A percentile compares a stretch with the other conserved stretches of the same genome.
Conservation (phyloP, 1,140 invertebrate genomes). For the Brachionus asplanchnoidis region DNA sequence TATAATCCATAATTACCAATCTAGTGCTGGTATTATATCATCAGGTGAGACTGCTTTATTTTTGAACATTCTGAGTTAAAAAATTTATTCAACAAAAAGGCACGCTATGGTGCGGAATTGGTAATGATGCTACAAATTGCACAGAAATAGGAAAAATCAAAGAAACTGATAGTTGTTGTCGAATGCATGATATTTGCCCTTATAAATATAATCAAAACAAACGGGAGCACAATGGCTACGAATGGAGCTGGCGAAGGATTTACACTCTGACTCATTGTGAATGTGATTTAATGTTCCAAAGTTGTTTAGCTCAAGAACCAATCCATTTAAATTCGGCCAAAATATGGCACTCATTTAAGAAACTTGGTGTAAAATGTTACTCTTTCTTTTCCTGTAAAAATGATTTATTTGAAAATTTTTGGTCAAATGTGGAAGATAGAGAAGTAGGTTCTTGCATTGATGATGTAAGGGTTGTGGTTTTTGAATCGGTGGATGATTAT, state of each 20-base stretch:
- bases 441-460: background rate
- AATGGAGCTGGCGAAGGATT: conserved; percentile 5
- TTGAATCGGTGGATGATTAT: background rate
- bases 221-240: conserved; percentile 52
- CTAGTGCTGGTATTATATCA: background rate
- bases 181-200: conserved; percentile 71
- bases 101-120: conserved; percentile 71
- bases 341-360: conserved; percentile 14
- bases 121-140: conserved; percentile 62
- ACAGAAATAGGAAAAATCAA: conserved; percentile 65
- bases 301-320: background rate
- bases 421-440: background rate
- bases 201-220: conserved; percentile 50
- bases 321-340: background rate
- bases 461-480: background rate
- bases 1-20: background rate
- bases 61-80: background rate
- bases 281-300: conserved; percentile 26
- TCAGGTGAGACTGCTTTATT: background rate
- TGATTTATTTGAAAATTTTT: background rate
- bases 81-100: conserved; percentile 51
- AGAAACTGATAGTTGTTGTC: conserved; percentile 68
- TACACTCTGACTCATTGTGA: conserved; percentile 2
- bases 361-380: conserved; percentile 5
- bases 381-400: conserved; percentile 5